Conservation (phyloP, 92 coral and sea anemone species). For the Paramuricea clavata region DNA sequence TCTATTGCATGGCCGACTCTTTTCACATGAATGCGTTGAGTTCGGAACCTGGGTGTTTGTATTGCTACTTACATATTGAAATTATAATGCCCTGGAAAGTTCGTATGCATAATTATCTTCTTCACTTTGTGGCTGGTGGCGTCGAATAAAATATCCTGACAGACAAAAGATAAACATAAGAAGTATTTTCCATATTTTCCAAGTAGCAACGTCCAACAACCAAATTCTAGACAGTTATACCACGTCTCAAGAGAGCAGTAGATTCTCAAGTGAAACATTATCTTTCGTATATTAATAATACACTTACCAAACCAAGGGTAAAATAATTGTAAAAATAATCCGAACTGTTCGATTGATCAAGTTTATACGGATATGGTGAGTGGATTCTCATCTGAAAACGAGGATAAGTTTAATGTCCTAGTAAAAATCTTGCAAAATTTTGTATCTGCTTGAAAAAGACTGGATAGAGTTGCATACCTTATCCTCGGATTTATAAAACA, state of each 20-base stretch:
- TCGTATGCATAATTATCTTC: constrained; percentile 95
- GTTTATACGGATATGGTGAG: constrained; percentile 95
- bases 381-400: constrained; percentile 91
- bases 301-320: constrained; percentile 92
- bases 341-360: constrained; percentile 94
- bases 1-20: too few relatives aligned
- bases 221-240: too few relatives aligned
- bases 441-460: neutral
- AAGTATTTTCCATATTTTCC: too few relatives aligned
- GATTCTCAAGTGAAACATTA: too few relatives aligned
- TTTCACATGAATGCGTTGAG: too few relatives aligned
- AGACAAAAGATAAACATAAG: neutral
- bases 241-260: too few relatives aligned
- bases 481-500: constrained; percentile 98
- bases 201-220: too few relatives aligned
- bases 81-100: constrained; percentile 98
- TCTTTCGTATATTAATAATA: neutral
- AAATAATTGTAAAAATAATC: constrained; percentile 96
- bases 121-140: constrained; percentile 88
- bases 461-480: constrained; percentile 65
- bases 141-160: constrained; percentile 93
- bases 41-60: too few relatives aligned
- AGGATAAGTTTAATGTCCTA: neutral
- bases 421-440: too few relatives aligned
- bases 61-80: constrained; percentile 93